Evolutionary conservation across 2,888 invertebrate species (phyloP).

Genomic region (Eudemis profundana): DNA sequence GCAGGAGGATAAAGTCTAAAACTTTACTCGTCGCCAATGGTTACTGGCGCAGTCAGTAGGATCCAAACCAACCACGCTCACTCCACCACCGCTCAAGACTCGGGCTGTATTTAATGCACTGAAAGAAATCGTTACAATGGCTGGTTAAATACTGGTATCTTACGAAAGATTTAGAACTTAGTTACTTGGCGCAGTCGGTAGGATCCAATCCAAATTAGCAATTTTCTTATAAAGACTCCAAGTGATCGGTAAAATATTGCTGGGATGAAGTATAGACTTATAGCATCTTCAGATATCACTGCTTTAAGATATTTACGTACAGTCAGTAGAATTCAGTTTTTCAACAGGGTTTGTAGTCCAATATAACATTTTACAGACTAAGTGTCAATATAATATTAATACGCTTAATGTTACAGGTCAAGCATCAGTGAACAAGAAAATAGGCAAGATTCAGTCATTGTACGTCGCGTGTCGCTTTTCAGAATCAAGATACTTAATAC

Average conservation of each 20-base stretch:
- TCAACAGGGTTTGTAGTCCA: too few relatives aligned
- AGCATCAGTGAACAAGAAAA: slow-evolving; percentile 91
- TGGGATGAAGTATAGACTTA: too few relatives aligned
- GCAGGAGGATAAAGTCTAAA: not conserved
- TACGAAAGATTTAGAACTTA: too few relatives aligned
- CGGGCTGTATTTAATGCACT: not conserved
- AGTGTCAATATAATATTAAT: too few relatives aligned
- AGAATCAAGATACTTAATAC: slow-evolving; percentile 95
- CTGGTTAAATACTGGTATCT: too few relatives aligned
- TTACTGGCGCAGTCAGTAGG: not conserved
- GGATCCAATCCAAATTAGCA: not conserved
- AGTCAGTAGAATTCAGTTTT: too few relatives aligned
- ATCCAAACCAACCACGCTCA: slow-evolving; percentile 21
- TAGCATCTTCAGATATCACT: too few relatives aligned
- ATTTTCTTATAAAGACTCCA: too few relatives aligned
- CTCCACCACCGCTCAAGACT: not conserved
- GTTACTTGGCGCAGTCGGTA: not conserved
- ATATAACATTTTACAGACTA: too few relatives aligned
- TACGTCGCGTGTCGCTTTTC: slow-evolving; percentile 95
- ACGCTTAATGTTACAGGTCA: slow-evolving; percentile 78
- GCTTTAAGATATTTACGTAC: too few relatives aligned
- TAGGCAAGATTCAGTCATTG: slow-evolving; percentile 95
- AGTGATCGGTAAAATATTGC: too few relatives aligned
- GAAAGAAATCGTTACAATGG: too few relatives aligned
- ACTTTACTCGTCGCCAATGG: not conserved